These are phyloP conservation scores for Ectemnius continuus DNA, from an alignment of 2,888 invertebrate genomes.

Conservation along the genomic window DNA sequence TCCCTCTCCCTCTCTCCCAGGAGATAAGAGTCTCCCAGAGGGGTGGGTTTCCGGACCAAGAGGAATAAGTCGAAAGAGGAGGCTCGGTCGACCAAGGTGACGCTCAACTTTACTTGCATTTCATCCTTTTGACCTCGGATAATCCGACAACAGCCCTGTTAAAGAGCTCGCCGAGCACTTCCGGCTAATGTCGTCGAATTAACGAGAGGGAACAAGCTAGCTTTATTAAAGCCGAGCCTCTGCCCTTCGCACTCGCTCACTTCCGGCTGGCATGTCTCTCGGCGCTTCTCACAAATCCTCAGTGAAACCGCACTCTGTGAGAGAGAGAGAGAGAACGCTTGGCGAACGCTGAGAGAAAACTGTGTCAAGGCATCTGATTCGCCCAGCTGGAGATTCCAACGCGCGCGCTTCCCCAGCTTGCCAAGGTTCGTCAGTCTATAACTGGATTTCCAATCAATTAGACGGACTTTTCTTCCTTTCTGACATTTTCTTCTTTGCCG, in stretches of 20 bases:
- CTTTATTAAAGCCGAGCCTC: slow-evolving; percentile 18
- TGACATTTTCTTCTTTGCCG: too few relatives aligned
- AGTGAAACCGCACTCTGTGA: background rate
- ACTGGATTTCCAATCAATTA: too few relatives aligned
- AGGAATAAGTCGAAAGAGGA: slow-evolving; percentile 34
- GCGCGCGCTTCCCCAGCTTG: too few relatives aligned
- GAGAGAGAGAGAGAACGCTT: too few relatives aligned
- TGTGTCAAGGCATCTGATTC: background rate
- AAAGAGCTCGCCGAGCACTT: slow-evolving; percentile 26
- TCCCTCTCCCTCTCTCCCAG: background rate
- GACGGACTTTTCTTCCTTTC: too few relatives aligned
- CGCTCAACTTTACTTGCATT: slow-evolving; percentile 51
- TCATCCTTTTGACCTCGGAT: slow-evolving; percentile 30
- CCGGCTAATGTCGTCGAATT: slow-evolving; percentile 38
- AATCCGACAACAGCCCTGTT: slow-evolving; percentile 26
- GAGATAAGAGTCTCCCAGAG: slow-evolving; percentile 10
- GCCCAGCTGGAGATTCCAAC: background rate
- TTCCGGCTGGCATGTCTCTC: background rate
- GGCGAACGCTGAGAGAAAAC: background rate
- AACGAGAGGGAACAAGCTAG: slow-evolving; percentile 16
- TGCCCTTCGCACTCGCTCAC: background rate
- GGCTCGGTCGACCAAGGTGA: background rate
- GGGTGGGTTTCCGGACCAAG: slow-evolving; percentile 20
- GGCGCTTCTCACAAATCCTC: slow-evolving; percentile 26
- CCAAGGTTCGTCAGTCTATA: too few relatives aligned